Evolutionary conservation across 2,797 vertebrate genomes (phyloP), one percentile per base, ranked within the genome.

Genomic region (Gadopsis marmoratus): DNA sequence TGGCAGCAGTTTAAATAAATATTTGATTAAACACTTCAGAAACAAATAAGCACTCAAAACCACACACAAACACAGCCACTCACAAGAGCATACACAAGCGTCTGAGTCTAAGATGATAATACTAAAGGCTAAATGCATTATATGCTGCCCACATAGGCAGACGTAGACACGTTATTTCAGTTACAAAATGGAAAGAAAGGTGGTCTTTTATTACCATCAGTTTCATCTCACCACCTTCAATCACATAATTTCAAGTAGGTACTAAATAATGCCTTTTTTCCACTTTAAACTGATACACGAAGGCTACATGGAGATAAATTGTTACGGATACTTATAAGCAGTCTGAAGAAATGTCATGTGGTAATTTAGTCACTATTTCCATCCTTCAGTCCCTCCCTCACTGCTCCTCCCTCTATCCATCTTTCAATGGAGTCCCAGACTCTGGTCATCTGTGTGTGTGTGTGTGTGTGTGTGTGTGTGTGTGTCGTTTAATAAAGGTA

Each of bases 361-460:
- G 21, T 45, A 68, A 76, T 79, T 79, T 66, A 75, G 65, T 79
- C 43, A 33, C 45, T 77, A 37, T 71, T 83, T 79, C 50, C 48
- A 37, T 74, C 39, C 19, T 55, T 62, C 48, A 33, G 33, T 26
- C 43, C 45, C 48, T 77, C 19, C 39, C 47, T 77, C 55, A 37
- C 48, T 70, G 67, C 37, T 73, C 31, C 37, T 73, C 26, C 43
- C n/a, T 69, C 50, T 19, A 23, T 61, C 86, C 86, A 85, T 87
- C 79, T 85, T 84, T 88, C 81, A 77, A 8, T 54, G 7, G 39
- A 70, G 26, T 16, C 58, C 29, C 41, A 76, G 39, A 60, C 17
- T 7, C 56, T 82, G 56, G 53, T 78, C 43, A 58, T 73, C 23
- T 77, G 31, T 72, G 55, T 68, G 16, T 51, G 29, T 58, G 11